Evolutionary conservation across 2,888 invertebrate species (phyloP), one percentile per base, ranked within the genome.

Genomic region (Drosophila birchii): DNA sequence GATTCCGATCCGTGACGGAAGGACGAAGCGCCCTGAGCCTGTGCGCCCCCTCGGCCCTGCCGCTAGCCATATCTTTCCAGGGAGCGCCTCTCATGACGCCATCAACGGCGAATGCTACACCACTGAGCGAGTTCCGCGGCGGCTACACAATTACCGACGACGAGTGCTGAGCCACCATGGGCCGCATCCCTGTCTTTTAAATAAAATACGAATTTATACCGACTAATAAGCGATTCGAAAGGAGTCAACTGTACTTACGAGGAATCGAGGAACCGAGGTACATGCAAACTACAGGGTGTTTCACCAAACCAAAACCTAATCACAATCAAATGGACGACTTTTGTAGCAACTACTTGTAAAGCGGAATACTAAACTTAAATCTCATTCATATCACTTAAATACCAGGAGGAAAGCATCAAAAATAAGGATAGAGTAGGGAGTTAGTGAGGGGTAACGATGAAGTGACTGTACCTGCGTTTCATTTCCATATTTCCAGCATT

Each of bases 61-160:
- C 96, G 0, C 91, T 96, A 80, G 96, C 96, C 74, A 95, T 96
- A 90, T 96, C 96, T 76, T 94, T 96, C 59, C 95, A 96, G 87
- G 95, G 95, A 8, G 94, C 95, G 75, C 92, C 90, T 74, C 89
- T 89, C 80, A 91, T 91, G 91, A 91, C 91, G 85, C 92, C 86
- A 76, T 91, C 92, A 39, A 88, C 92, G 20, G 64, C 91, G 45
- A 91, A 91, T 82, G 89, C 88, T 63, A 92, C 92, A 73, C 91
- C 92, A 62, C 76, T 93, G 78, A 92, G 91, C 79, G 92, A 93
- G 80, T 92, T 92, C 79, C 92, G 92, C 56, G 91, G 91, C 70
- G 89, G 91, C 78, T 92, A 92, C 61, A 90, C 91, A 76, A 92
- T 92, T 75, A 91, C 90, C 39, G 92, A 92, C 69, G 92, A 92